Evolutionary conservation across 2,113 vertebrate genomes (phyloP), one percentile per base, ranked within the genome.

Genomic region (Pseudopipra pipra): DNA sequence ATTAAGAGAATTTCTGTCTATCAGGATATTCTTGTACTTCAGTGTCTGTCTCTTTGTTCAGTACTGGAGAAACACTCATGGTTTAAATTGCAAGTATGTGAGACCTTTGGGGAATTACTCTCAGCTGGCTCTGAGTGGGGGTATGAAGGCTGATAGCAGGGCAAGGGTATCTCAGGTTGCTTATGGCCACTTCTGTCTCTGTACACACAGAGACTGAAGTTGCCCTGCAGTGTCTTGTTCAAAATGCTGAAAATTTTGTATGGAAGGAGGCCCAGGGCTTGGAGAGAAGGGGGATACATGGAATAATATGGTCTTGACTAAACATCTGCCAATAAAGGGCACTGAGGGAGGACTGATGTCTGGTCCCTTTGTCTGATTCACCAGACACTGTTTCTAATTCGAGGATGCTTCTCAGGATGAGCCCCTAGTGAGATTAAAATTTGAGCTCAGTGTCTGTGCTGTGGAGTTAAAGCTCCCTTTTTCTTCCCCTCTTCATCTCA

Each of bases 1-100:
- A 2, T 6, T 39, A 22, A 91, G 63, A 77, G 12, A 68, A 31
- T 18, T 43, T 55, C 28, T 56, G 21, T 33, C 10, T n/a, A 0
- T 23, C 19, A 8, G 37, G 17, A 20, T 14, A 30, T 25, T 74
- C 5, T 43, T 67, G 4, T 74, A 22, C 9, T 25, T 85, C 5
- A 24, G 0, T 20, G 1, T 43, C 55, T 55, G 3, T 35, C 1
- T 67, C 2, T 73, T 14, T 54, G 15, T 27, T 75, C 27, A 16
- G 8, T 15, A 3, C 3, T 41, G 49, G 20, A 81, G 62, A 56
- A 88, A 33, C 9, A 33, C 2, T 9, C 33, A 2, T 15, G 39
- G 8, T 61, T 80, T 58, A 54, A 70, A 22, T 6, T 28, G 7
- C 4, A 47, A 19, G 4, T 20, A 5, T 2, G 4, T 35, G 61